phyloP scores from a whole-genome alignment of 2,797 vertebrate species.

The Champsocephalus esox region DNA sequence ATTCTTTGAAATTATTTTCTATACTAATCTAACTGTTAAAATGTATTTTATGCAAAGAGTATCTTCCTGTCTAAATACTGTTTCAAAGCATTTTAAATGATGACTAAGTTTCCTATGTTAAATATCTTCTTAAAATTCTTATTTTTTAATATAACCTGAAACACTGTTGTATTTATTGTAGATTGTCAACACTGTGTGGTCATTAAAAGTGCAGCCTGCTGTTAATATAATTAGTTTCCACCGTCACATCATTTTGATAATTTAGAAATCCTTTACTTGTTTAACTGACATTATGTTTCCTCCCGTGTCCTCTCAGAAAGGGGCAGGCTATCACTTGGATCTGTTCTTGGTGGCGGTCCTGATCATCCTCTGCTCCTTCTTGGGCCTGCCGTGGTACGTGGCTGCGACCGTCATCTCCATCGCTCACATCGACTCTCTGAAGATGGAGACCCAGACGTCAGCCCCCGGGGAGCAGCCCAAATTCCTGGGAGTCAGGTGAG shows the following conservation, averaged over 20 bases:
- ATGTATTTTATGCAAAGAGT: no score
- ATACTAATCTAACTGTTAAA: not conserved
- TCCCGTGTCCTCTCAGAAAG: constrained; percentile 88
- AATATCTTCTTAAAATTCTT: not conserved
- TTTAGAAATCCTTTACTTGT: no score
- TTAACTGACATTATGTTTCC: not conserved
- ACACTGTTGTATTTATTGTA: not conserved
- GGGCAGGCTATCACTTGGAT: constrained; percentile 97
- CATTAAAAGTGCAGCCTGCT: not conserved
- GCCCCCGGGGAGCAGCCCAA: constrained; percentile 97
- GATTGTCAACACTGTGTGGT: not conserved
- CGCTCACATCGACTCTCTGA: constrained; percentile 97
- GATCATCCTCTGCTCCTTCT: constrained; percentile 95
- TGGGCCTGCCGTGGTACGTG: constrained; percentile 98
- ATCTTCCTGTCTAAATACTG: not conserved
- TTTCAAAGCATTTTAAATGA: not conserved
- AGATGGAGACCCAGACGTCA: constrained; percentile 98
- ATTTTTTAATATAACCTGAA: not conserved
- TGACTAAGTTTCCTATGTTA: not conserved
- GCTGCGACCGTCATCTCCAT: constrained; percentile 99
- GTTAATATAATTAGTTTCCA: no score
- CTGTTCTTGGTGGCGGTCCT: constrained; percentile 97
- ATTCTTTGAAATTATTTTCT: not conserved
- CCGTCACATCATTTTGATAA: no score
- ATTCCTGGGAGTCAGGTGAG: constrained; percentile 96